These are phyloP conservation scores for Anoplius nigerrimus DNA, from an alignment of 2,888 invertebrate species.

Conservation along the genomic window DNA sequence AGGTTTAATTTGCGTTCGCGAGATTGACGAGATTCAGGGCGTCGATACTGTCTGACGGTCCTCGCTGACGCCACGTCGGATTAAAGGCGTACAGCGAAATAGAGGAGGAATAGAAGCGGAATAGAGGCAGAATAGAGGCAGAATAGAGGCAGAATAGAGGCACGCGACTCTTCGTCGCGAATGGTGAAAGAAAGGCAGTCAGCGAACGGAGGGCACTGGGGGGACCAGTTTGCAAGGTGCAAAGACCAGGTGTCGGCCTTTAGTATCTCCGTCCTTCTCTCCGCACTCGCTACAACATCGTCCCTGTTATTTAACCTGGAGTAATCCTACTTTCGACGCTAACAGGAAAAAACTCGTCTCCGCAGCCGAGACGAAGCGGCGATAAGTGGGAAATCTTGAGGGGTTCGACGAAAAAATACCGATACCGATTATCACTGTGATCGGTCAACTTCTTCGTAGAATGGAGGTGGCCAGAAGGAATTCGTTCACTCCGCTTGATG, in stretches of 20 bases:
- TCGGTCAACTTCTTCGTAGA: too few species aligned
- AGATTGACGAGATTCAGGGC: neutral
- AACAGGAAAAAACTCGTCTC: too few species aligned
- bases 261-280: constrained; percentile 51
- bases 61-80: neutral
- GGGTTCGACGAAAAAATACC: constrained; percentile 7
- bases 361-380: neutral
- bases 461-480: too few species aligned
- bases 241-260: constrained; percentile 59
- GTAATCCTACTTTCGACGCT: constrained; percentile 46
- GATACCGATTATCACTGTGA: neutral
- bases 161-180: neutral
- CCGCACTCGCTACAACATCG: constrained; percentile 48
- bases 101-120: too few species aligned
- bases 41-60: neutral
- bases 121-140: too few species aligned
- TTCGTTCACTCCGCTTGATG: too few species aligned
- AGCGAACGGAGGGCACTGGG: constrained; percentile 31
- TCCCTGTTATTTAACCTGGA: constrained; percentile 54
- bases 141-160: neutral
- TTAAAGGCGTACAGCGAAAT: neutral
- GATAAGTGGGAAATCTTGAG: constrained; percentile 19
- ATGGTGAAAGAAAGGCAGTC: constrained; percentile 16
- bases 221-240: constrained; percentile 65
- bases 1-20: neutral